A percentile compares a stretch with the other conserved stretches of the same genome.
Evolutionary conservation across 2,888 invertebrate species (phyloP).

Genomic region (Ormyrus thymus): DNA sequence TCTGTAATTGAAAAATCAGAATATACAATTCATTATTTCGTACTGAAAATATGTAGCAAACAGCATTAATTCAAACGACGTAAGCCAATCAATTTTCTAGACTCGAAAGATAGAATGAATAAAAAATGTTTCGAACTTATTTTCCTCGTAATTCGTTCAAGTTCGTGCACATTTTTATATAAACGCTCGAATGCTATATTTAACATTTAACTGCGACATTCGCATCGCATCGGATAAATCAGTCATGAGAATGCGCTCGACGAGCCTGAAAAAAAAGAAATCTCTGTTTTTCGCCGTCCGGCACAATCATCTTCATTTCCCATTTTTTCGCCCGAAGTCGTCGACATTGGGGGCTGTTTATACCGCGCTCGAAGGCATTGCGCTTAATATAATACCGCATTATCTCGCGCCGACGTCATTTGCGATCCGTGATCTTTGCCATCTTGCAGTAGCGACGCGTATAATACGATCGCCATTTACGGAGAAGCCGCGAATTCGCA

Average conservation of each 20-base stretch:
- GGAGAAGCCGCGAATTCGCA: neutral
- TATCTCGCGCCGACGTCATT: constrained; percentile 11
- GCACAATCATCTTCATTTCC: neutral
- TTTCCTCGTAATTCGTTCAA: too few species aligned
- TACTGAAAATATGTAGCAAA: too few species aligned
- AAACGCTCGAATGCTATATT: too few species aligned
- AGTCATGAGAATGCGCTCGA: constrained; percentile 1
- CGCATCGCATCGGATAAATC: constrained; percentile 11
- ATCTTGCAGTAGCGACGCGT: neutral
- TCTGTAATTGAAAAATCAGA: too few species aligned
- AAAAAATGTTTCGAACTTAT: too few species aligned
- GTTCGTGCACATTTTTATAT: too few species aligned
- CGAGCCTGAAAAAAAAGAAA: constrained; percentile 19
- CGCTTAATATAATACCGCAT: constrained; percentile 7
- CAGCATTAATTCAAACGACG: too few species aligned
- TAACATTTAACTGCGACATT: neutral
- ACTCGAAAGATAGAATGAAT: too few species aligned
- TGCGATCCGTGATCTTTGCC: constrained; percentile 34
- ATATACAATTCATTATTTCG: too few species aligned
- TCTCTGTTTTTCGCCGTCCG: neutral
- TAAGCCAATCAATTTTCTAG: too few species aligned
- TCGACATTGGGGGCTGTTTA: too few species aligned
- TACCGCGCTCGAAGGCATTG: neutral
- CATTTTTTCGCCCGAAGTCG: too few species aligned
- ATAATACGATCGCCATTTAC: neutral